These are phyloP conservation scores for Amblyjoppa proteus DNA, from an alignment of 2,888 invertebrate species.

Conservation along the genomic window DNA sequence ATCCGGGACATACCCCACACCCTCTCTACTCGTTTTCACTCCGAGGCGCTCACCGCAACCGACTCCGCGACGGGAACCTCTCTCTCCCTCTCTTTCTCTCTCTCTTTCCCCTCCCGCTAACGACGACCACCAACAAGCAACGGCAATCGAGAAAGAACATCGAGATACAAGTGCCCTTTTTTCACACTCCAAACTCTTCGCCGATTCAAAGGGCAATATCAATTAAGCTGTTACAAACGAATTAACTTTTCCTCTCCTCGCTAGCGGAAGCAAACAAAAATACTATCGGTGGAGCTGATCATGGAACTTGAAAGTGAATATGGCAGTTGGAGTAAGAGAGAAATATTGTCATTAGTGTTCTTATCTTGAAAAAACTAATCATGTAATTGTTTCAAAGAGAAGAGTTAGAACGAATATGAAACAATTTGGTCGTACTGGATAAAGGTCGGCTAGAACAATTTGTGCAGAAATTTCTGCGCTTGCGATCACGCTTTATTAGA, in stretches of 20 bases:
- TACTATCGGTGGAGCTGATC: not conserved
- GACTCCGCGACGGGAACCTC: conserved; percentile 36
- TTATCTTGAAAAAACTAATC: too few species aligned
- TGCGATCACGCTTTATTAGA: not conserved
- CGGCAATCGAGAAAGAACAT: not conserved
- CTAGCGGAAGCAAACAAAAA: not conserved
- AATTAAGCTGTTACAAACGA: not conserved
- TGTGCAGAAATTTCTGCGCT: not conserved
- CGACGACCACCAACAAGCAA: not conserved
- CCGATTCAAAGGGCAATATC: not conserved
- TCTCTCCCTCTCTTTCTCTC: conserved; percentile 41
- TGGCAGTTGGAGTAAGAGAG: too few species aligned
- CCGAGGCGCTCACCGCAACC: conserved; percentile 15
- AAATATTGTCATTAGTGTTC: too few species aligned
- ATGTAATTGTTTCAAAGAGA: too few species aligned
- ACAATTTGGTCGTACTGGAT: too few species aligned
- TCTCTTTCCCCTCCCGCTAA: conserved; percentile 18
- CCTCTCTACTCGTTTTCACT: conserved; percentile 19
- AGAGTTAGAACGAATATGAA: too few species aligned
- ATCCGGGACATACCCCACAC: conserved; percentile 55
- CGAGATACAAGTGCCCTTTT: conserved; percentile 11
- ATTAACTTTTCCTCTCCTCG: not conserved
- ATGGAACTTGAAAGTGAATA: too few species aligned
- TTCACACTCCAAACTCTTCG: conserved; percentile 6
- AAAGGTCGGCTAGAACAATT: not conserved